Evolutionary conservation across 2,888 invertebrate species (phyloP).

Genomic region (Tanypteryx hageni): DNA sequence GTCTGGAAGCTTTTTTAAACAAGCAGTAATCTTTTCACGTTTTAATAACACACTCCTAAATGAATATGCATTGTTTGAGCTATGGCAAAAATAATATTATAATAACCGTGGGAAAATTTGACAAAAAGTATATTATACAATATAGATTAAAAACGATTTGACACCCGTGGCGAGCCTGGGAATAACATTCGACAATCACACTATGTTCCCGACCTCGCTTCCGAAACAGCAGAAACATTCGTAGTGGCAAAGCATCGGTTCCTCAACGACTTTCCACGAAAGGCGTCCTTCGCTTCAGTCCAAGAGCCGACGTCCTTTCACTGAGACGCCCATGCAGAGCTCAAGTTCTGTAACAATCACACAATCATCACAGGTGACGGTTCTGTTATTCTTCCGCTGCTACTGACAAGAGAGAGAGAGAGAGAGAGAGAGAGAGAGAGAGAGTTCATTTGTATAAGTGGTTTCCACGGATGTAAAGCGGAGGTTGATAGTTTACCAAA

Average conservation of each 20-base stretch:
- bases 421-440: not conserved
- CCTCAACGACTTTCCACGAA: not conserved
- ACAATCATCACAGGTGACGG: not conserved
- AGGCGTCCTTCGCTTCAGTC: not conserved
- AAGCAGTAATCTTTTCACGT: not conserved
- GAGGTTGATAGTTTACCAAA: too few species aligned
- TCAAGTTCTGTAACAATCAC: not conserved
- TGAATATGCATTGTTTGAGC: not conserved
- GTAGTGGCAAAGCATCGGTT: not conserved
- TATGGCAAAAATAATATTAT: constrained; percentile 28
- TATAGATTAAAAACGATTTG: constrained; percentile 25
- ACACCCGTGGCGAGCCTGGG: constrained; percentile 17
- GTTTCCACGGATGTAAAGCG: too few species aligned
- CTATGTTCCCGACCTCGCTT: constrained; percentile 5
- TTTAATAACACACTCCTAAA: not conserved
- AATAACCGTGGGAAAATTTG: constrained; percentile 3
- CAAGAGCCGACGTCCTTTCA: too few species aligned
- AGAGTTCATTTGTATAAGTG: not conserved
- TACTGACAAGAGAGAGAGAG: not conserved
- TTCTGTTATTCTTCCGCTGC: not conserved
- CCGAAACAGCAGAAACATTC: not conserved
- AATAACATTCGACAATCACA: not conserved
- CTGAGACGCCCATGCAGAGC: not conserved
- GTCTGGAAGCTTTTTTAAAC: constrained; percentile 24
- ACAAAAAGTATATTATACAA: not conserved